Percentiles rank a stretch among this genome's conserved stretches.
These are phyloP conservation scores for Chiridota heheva DNA, from an alignment of 35 echinoderm and acorn worm genomes.

Conservation along the genomic window DNA sequence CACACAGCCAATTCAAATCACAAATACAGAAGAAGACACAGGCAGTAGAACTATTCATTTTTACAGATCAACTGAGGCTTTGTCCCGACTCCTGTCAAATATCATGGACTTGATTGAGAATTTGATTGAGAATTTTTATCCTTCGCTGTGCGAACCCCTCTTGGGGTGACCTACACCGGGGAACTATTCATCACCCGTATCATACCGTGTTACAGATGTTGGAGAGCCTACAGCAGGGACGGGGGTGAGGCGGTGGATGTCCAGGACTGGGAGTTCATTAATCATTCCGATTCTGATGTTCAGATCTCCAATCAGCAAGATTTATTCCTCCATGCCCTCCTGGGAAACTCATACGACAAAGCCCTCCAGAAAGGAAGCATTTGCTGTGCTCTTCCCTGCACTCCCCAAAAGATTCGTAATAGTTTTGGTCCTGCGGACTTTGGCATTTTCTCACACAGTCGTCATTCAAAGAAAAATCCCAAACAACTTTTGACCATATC, in stretches of 20 bases:
- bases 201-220: slow-evolving; percentile 83
- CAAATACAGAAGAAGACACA: neutral
- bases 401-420: slow-evolving; percentile 3
- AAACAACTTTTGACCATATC: neutral
- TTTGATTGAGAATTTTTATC: slow-evolving; percentile 94
- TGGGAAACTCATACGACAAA: slow-evolving; percentile 38
- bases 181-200: slow-evolving; percentile 93
- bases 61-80: slow-evolving; percentile 58
- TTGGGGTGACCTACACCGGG: slow-evolving; percentile 79
- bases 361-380: neutral
- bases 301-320: slow-evolving; percentile 26
- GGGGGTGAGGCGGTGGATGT: slow-evolving; percentile 68
- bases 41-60: slow-evolving; percentile 46
- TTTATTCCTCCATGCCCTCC: slow-evolving; percentile 18
- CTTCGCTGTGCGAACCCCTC: slow-evolving; percentile 71
- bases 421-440: slow-evolving; percentile 10
- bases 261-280: slow-evolving; percentile 80
- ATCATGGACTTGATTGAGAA: slow-evolving; percentile 91
- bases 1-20: slow-evolving; percentile 71
- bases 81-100: slow-evolving; percentile 69
- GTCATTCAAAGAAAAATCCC: neutral
- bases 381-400: slow-evolving; percentile 31
- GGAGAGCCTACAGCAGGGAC: slow-evolving; percentile 80
- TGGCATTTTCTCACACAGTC: neutral
- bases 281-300: slow-evolving; percentile 39